Percentiles rank a stretch among this genome's conserved stretches.
Conservation (phyloP, 2,888 invertebrate genomes). For the Phaedon cochleariae region DNA sequence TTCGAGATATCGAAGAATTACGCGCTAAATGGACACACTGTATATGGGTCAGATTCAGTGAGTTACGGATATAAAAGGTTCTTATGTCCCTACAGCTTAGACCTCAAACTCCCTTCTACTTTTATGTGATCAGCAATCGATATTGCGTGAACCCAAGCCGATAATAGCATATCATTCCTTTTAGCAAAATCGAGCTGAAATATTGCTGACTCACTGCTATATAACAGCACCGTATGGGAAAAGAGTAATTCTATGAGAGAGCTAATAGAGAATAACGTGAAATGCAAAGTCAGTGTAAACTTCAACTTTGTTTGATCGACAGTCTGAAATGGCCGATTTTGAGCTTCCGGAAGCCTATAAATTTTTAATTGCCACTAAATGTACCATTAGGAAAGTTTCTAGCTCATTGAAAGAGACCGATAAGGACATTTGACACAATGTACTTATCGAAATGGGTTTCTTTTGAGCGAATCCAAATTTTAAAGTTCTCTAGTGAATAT, state of each 20-base stretch:
- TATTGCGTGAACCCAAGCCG: neutral
- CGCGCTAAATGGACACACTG: too few relatives aligned
- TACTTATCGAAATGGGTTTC: neutral
- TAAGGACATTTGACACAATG: too few relatives aligned
- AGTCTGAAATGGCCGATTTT: conserved; percentile 28
- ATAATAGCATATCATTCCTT: conserved; percentile 1
- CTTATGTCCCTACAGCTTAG: neutral
- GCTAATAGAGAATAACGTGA: conserved; percentile 15
- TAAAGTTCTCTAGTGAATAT: too few relatives aligned
- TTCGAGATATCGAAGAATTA: too few relatives aligned
- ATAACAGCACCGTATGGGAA: conserved; percentile 12
- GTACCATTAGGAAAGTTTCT: conserved; percentile 39
- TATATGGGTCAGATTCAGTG: neutral
- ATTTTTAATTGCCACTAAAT: conserved; percentile 50
- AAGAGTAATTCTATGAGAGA: conserved; percentile 5
- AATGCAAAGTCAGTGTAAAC: conserved; percentile 47
- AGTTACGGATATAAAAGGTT: neutral
- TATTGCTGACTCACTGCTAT: conserved; percentile 17
- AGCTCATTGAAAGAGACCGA: conserved; percentile 36
- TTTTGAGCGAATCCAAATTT: too few relatives aligned
- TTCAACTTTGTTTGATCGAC: conserved; percentile 43
- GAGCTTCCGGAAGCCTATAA: conserved; percentile 37
- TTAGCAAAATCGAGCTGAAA: neutral
- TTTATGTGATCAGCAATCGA: neutral
- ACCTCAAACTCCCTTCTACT: neutral